Evolutionary conservation across 2,888 invertebrate species (phyloP), one percentile per base, ranked within the genome.

Genomic region (Phlogophora meticulosa): DNA sequence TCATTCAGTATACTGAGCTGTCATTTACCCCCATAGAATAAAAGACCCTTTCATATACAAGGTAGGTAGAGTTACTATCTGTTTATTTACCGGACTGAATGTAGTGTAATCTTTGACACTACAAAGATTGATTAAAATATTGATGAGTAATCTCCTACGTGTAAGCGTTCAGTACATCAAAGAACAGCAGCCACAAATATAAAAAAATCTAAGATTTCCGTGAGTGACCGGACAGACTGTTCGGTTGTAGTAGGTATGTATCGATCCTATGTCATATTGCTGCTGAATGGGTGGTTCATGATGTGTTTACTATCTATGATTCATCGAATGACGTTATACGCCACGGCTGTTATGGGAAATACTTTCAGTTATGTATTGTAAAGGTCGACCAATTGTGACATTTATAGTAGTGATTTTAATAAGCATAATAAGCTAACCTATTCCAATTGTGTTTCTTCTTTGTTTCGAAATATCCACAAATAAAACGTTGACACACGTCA

Each of bases 301-400:
- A 51, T 71, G 36, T 71, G 64, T 72, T 71, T 72, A 72, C 56
- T 72, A 52, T 57, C 72, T 57, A 72, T 71, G 71, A 71, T 64
- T 72, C 63, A 72, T 57, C 56, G 36, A 22, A 57, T 63, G 72
- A 71, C 72, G 64, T 72, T 72, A 63, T 36, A 22, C 15, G 51
- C 43, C 17, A 42, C 51, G 15, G 15, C 40, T n/a, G 49, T 28
- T 51, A 45, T 15, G 17, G 36, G 15, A 17, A 51, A 52, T 40
- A 28, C 34, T 51, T 45, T 36, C 20, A 62, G 10, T 28, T 40
- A 55, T 13, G n/a, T 56, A 49, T 43, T 22, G 4, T 34, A 28
- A 34, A 45, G 10, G 4, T 34, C 34, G 32, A 13, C 32, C 17
- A 32, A 45, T 20, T 15, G 24, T 45, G 9, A 22, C 10, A 45